Evolutionary conservation across 2,888 invertebrate genomes (phyloP), one percentile per base, ranked within the genome.

Genomic region (Eubasilissa splendida): DNA sequence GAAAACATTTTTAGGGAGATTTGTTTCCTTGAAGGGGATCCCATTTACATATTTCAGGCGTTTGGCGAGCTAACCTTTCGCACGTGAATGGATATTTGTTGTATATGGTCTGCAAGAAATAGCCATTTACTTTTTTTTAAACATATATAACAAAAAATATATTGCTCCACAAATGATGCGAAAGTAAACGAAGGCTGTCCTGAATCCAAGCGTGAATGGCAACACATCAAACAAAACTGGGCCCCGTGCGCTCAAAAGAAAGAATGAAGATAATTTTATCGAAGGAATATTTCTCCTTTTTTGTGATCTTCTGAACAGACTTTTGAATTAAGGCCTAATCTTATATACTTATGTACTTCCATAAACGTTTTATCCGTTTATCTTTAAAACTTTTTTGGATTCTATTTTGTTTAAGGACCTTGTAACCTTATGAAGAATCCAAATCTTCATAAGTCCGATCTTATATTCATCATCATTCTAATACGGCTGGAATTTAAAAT

Each of bases 11-110:
- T 53, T 8, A 14, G 31, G 14, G 56, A 73, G 71, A 58, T 58
- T 73, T 73, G 71, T 73, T 73, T 56, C 56, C 33, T 70, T 33
- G 11, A 31, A 33, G 56, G n/a, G 42, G 71, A 22, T 54, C 33
- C 54, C 42, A 33, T 73, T 58, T 73, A 11, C 71, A 73, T 73
- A 73, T 73, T 73, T 73, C 58, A 54, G 71, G 54, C 71, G 31
- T 73, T 73, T 58, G 71, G 58, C 56, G 58, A 73, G 71, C 31
- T 73, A 71, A 71, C 71, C 71, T 71, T 54, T 71, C 71, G 33
- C 71, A 42, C 71, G 22, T 9, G 56, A 3, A n/a, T 56, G 71
- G 33, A 31, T 73, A 33, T 33, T 73, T 56, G 33, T 33, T 14
- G 22, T 33, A 56, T 3, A 58, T 42, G 58, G 56, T 58, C 2